These are phyloP conservation scores for Cataglyphis cursor DNA, from an alignment of 2,888 invertebrate species.

Conservation along the genomic window DNA sequence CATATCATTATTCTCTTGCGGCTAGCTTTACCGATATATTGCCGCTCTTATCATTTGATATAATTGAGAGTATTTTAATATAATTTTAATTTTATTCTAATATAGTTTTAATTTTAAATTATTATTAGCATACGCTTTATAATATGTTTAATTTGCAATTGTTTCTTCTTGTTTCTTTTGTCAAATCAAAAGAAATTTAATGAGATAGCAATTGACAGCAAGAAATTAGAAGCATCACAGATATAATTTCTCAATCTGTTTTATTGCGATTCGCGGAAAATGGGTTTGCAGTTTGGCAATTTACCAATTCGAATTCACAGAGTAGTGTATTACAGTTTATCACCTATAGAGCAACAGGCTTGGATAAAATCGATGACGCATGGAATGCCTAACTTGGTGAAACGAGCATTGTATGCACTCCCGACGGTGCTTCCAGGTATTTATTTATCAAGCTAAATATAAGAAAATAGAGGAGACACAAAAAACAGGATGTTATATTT, in stretches of 20 bases:
- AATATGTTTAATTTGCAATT: background rate
- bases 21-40: constrained; percentile 12
- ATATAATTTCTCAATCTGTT: background rate
- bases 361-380: constrained; percentile 68
- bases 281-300: constrained; percentile 71
- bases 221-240: background rate
- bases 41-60: constrained; percentile 8
- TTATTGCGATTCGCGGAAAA: constrained; percentile 2
- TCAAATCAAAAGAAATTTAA: background rate
- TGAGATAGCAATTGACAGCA: background rate
- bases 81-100: constrained; percentile 1
- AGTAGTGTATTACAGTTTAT: constrained; percentile 66
- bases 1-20: constrained; percentile 1
- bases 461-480: background rate
- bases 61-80: background rate
- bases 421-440: constrained; percentile 65
- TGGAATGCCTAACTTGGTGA: constrained; percentile 61
- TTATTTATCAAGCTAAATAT: background rate
- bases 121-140: constrained; percentile 20
- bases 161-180: background rate
- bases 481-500: background rate
- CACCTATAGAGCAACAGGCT: constrained; percentile 66
- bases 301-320: constrained; percentile 74
- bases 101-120: constrained; percentile 21
- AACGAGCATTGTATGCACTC: constrained; percentile 30